Evolutionary conservation across 2,797 vertebrate genomes (phyloP).

Genomic region (Hybognathus amarus): DNA sequence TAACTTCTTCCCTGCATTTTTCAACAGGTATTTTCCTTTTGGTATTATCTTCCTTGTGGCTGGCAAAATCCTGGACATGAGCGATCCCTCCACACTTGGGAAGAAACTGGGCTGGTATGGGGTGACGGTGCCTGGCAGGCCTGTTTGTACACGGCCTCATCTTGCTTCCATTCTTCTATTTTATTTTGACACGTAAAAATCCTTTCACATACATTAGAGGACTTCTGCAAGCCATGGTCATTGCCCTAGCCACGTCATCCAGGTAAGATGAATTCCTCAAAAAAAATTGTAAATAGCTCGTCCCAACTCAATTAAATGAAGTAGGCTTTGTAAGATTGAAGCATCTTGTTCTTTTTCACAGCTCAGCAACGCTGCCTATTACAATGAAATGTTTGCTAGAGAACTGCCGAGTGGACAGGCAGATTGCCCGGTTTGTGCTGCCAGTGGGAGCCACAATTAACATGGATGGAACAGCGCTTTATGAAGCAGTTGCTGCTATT

Average conservation of each 20-base stretch:
- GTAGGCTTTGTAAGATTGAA: neutral
- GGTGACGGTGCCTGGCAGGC: conserved; percentile 84
- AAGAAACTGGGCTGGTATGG: conserved; percentile 88
- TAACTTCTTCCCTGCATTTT: conserved; percentile 7
- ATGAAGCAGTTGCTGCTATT: conserved; percentile 88
- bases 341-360: conserved; percentile 57
- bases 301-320: neutral
- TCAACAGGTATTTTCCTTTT: conserved; percentile 88
- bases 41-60: conserved; percentile 90
- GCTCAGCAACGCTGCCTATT: conserved; percentile 90
- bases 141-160: conserved; percentile 83
- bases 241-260: conserved; percentile 89
- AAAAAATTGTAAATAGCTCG: neutral
- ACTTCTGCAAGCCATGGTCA: conserved; percentile 88
- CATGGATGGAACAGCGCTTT: conserved; percentile 88
- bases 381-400: conserved; percentile 92
- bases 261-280: conserved; percentile 69
- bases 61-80: conserved; percentile 91
- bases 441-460: conserved; percentile 90
- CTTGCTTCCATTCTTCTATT: conserved; percentile 84
- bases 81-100: conserved; percentile 81
- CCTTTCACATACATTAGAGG: conserved; percentile 86
- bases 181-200: conserved; percentile 85
- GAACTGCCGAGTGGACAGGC: conserved; percentile 86
- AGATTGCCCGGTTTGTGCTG: conserved; percentile 87